Percentiles rank a stretch among this genome's conserved stretches.
Conservation (phyloP, 2,888 invertebrate species). For the Conus canariensis region DNA sequence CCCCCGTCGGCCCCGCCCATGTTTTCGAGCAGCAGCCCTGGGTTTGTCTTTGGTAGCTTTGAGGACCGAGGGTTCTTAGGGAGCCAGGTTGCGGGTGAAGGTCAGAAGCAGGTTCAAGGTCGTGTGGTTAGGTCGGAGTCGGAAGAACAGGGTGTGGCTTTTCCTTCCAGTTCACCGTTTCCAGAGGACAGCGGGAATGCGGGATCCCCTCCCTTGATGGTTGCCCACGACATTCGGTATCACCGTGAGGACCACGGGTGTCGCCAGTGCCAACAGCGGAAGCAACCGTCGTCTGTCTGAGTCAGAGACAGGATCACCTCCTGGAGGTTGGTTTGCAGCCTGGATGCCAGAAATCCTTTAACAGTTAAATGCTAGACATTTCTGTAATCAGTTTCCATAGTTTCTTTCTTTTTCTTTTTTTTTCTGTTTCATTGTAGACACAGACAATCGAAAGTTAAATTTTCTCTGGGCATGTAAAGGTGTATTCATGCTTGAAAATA, state of each 20-base stretch:
- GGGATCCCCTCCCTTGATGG: slow-evolving; percentile 82
- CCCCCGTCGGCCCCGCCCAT: slow-evolving; percentile 57
- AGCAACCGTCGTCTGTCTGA: slow-evolving; percentile 89
- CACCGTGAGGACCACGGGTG: slow-evolving; percentile 81
- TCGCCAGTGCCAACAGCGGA: slow-evolving; percentile 73
- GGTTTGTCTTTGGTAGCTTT: slow-evolving; percentile 58
- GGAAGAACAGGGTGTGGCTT: slow-evolving; percentile 51
- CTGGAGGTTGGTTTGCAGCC: slow-evolving; percentile 86
- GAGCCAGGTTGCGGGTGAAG: slow-evolving; percentile 9
- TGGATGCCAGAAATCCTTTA: neutral
- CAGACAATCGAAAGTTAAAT: too few relatives aligned
- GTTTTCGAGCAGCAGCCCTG: slow-evolving; percentile 46
- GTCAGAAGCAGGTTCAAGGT: slow-evolving; percentile 30
- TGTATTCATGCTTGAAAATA: too few relatives aligned
- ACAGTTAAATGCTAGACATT: too few relatives aligned
- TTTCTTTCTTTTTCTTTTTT: too few relatives aligned
- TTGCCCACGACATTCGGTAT: slow-evolving; percentile 76
- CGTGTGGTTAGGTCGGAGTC: neutral
- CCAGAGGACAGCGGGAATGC: slow-evolving; percentile 72
- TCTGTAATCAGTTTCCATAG: too few relatives aligned
- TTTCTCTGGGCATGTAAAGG: too few relatives aligned
- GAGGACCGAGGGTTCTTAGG: slow-evolving; percentile 35
- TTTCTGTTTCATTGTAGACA: too few relatives aligned
- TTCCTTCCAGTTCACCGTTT: slow-evolving; percentile 76
- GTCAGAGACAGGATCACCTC: slow-evolving; percentile 94